Base-by-base conservation (phyloP, 2,113 vertebrate genomes). In the Datnioides undecimradiatus region DNA sequence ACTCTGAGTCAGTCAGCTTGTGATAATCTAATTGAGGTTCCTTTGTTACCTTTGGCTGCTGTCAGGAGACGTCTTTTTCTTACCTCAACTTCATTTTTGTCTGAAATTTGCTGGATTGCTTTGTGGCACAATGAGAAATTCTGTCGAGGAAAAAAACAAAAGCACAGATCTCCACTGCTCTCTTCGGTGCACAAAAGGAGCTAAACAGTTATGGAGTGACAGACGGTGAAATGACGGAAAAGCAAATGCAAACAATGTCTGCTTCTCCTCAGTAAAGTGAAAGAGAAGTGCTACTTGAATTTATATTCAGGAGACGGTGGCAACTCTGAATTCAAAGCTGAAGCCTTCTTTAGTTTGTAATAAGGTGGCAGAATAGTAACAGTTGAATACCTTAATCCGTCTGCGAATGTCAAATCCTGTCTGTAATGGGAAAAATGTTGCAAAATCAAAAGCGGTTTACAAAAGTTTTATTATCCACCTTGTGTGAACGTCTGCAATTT, bases 181-280 rank as follows among this genome's bases (percentile, higher is more conserved):
- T 54, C 1, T 41, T 25, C 34, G 0, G 21, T 46, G 23, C 31
- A 46, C 19, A 66, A 73, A 76, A 74, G 12, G 5, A 41, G 8
- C 38, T 16, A 10, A 63, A 64, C 58, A 34, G 12, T 40, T 63
- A 77, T 12, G 8, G 41, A 62, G 38, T 41, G 59, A 36, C 73
- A 81, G 41, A 31, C 34, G 31, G 41, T 43, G 33, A 27, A 29
- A 48, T 16, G 29, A 19, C 29, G 6, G 48, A 55, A 60, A 63
- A 71, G 52, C 40, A 33, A 64, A 49, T 3, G 19, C 48, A 80
- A 83, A 80, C 72, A 69, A 51, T 31, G 59, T 52, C 34, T 49
- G 19, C 29, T 58, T 51, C n/a, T 71, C 14, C 38, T 45, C 46
- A 40, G 59, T 25, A 33, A 66, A 76, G 38, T 17, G 40, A 33